Evolutionary conservation across 2,797 vertebrate species (phyloP).

Genomic region (Urosaurus nigricauda): DNA sequence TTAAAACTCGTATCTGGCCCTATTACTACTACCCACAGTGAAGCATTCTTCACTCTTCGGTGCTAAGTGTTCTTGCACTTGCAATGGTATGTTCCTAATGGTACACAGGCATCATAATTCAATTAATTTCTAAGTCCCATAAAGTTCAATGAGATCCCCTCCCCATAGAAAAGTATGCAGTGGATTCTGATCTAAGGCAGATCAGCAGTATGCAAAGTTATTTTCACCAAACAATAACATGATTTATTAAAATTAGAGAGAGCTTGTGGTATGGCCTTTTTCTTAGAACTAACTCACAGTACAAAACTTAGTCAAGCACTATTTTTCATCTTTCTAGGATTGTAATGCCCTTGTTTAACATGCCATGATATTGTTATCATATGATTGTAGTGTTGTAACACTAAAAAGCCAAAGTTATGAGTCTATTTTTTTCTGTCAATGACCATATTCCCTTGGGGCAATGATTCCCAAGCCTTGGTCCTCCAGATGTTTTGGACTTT

Average conservation of each 20-base stretch:
- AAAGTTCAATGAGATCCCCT: neutral
- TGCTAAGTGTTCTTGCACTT: neutral
- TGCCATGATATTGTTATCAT: too few species aligned
- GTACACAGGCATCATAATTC: neutral
- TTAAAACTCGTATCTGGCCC: too few species aligned
- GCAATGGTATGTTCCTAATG: neutral
- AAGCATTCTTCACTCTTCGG: too few species aligned
- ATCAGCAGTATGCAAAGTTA: neutral
- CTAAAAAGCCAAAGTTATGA: neutral
- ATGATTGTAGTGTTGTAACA: too few species aligned
- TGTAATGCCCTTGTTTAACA: neutral
- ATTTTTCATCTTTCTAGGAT: neutral
- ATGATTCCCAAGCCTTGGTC: neutral
- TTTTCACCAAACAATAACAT: neutral
- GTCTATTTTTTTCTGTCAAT: neutral
- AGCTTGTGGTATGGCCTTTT: neutral
- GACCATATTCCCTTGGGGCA: neutral
- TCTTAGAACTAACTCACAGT: neutral
- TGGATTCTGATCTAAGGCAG: neutral
- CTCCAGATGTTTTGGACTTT: too few species aligned
- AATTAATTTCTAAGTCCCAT: neutral
- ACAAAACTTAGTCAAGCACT: neutral
- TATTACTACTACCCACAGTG: too few species aligned
- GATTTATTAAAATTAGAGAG: neutral
- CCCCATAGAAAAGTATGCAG: neutral